Base-by-base conservation (phyloP, 2,113 vertebrate genomes). In the Scophthalmus maximus region DNA sequence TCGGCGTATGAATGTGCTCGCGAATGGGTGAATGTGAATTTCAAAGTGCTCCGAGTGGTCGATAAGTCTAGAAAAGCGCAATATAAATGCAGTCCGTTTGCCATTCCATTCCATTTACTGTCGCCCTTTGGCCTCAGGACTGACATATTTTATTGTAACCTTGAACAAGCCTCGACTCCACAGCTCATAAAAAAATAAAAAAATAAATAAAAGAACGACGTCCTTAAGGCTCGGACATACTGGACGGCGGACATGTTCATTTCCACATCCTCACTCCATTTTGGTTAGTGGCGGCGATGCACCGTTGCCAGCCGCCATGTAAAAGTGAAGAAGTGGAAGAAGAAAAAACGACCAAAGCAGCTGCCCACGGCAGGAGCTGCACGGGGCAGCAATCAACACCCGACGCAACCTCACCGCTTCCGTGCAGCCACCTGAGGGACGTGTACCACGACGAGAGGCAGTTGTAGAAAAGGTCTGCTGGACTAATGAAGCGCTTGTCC, bases 81-180 rank as follows among this genome's bases (percentile, higher is more conserved):
- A n/a, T n/a, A n/a, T n/a, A n/a, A n/a, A n/a, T n/a, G n/a, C n/a
- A n/a, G n/a, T n/a, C n/a, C n/a, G n/a, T n/a, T n/a, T n/a, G n/a
- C n/a, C n/a, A n/a, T n/a, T n/a, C n/a, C n/a, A n/a, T n/a, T n/a
- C n/a, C n/a, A n/a, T n/a, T n/a, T n/a, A n/a, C n/a, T n/a, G n/a
- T n/a, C n/a, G n/a, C 59, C 57, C 32, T 58, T 50, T 64, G 55
- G 47, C 63, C 49, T 61, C 8, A 5, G 30, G 22, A 40, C 12
- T 29, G 51, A 7, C 40, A 27, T 34, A 32, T 60, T 62, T 70
- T 22, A 30, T 32, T 22, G 42, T 65, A 25, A 62, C 55, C 61
- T 80, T 71, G 69, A 74, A 52, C 42, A 52, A n/a, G 27, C 22
- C 30, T 20, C 50, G 9, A 47, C 23, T 34, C 17, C 29, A 12